Base-by-base conservation (phyloP, 2,888 invertebrate species). In the Lordiphosa fenestrarum region DNA sequence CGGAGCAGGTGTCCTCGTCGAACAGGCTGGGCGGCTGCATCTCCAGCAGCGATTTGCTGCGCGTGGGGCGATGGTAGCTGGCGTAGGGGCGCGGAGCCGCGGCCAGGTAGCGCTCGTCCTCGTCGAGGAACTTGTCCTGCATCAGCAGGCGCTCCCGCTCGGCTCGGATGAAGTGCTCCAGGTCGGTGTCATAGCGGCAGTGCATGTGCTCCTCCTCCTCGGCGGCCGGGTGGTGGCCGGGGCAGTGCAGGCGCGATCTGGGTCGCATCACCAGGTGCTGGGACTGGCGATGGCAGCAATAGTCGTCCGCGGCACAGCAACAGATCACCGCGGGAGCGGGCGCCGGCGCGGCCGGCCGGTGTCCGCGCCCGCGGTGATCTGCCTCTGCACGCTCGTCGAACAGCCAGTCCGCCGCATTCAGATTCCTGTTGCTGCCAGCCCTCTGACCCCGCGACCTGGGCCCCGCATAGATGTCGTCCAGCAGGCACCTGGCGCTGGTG, bases 61-160 rank as follows among this genome's bases (percentile, higher is more conserved):
- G 85, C 25, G 84, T 66, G 0, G 87, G 88, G 2, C 88, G 75
- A 6, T 73, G 66, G 15, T 87, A 85, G 48, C 57, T 69, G 0
- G 63, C 33, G 47, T 75, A 75, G 12, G 70, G 64, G 3, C 41
- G 39, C 15, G 49, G 40, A 33, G 74, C 21, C 21, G 85, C 73
- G 0, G 87, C 69, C 35, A 89, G 53, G 30, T 86, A 89, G 10
- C 86, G 80, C 40, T 89, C 89, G 37, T 89, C 89, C 13, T 89
- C 88, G 46, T 89, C 89, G 33, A 89, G 77, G 55, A 89, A 89
- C 62, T 89, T 90, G 53, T 90, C 89, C 66, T 90, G 88, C 62
- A 87, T 64, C 57, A 88, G 64, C 1, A 89, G 66, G 0, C 88
- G 82, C 12, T 89, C 87, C 1, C 89, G 85, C 51, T 89, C 90